phyloP scores from a whole-genome alignment of 2,113 vertebrate genomes.

The Deroptyus accipitrinus region DNA sequence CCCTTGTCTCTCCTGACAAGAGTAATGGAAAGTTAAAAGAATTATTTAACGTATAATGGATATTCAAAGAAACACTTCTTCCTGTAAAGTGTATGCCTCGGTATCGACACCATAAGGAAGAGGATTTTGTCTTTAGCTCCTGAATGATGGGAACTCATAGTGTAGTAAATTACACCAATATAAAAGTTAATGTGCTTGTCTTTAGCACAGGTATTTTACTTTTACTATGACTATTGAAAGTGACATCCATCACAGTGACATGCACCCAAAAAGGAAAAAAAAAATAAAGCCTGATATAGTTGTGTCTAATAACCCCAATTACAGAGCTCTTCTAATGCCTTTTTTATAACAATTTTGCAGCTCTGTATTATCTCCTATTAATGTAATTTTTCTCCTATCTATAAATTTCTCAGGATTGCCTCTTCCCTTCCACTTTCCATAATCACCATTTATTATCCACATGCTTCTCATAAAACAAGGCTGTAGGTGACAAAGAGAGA shows the following conservation, averaged over 20 bases:
- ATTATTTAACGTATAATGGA: conserved; percentile 29
- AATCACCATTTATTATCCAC: conserved; percentile 29
- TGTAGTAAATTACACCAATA: conserved; percentile 24
- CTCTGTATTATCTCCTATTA: conserved; percentile 20
- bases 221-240: conserved; percentile 44
- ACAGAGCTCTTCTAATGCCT: conserved; percentile 45
- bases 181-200: conserved; percentile 57
- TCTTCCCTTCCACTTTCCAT: conserved; percentile 28
- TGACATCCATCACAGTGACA: conserved; percentile 42
- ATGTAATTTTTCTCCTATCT: conserved; percentile 35
- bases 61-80: conserved; percentile 56
- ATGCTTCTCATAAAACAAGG: conserved; percentile 30
- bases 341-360: conserved; percentile 55
- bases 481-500: conserved; percentile 11
- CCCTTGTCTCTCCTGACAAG: not conserved
- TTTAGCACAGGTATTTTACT: conserved; percentile 42
- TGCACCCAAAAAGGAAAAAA: conserved; percentile 8
- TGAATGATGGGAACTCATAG: conserved; percentile 38
- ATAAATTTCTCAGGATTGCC: conserved; percentile 46
- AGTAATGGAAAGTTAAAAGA: conserved; percentile 45
- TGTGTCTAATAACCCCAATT: conserved; percentile 51
- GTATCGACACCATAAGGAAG: not conserved
- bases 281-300: not conserved
- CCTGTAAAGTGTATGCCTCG: not conserved
- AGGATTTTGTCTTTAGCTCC: conserved; percentile 30